Conservation (phyloP, 2,797 vertebrate genomes). For the Anguilla obscura region DNA sequence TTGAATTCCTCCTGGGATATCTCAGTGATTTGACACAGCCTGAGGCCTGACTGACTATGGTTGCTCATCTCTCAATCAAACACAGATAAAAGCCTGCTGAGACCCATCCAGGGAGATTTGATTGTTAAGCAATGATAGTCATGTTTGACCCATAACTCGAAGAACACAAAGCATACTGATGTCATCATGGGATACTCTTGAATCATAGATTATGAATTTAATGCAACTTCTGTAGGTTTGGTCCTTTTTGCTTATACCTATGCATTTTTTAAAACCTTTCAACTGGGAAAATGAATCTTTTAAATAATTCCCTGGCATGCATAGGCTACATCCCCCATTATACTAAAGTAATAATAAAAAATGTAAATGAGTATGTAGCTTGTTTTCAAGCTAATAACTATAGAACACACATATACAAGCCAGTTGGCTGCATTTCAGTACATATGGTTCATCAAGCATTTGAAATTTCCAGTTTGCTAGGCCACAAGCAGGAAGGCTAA, state of each 20-base stretch:
- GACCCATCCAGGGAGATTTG: slow-evolving; percentile 11
- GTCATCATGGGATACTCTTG: neutral
- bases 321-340: neutral
- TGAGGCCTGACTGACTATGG: neutral
- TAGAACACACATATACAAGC: no score
- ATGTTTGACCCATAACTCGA: neutral
- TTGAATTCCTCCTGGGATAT: neutral
- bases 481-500: neutral
- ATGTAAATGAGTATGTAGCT: no score
- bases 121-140: neutral
- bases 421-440: neutral
- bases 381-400: no score
- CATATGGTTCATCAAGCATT: neutral
- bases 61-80: neutral
- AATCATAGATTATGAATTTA: neutral
- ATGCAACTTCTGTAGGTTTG: neutral
- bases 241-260: neutral
- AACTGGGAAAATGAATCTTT: neutral
- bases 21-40: neutral
- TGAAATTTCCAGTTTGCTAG: neutral
- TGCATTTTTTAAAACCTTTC: neutral
- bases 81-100: neutral
- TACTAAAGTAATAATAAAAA: neutral
- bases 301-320: neutral
- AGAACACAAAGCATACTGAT: neutral